These are phyloP conservation scores for Microcebus tavaratra DNA, from an alignment of 2,113 vertebrate genomes.

Conservation along the genomic window DNA sequence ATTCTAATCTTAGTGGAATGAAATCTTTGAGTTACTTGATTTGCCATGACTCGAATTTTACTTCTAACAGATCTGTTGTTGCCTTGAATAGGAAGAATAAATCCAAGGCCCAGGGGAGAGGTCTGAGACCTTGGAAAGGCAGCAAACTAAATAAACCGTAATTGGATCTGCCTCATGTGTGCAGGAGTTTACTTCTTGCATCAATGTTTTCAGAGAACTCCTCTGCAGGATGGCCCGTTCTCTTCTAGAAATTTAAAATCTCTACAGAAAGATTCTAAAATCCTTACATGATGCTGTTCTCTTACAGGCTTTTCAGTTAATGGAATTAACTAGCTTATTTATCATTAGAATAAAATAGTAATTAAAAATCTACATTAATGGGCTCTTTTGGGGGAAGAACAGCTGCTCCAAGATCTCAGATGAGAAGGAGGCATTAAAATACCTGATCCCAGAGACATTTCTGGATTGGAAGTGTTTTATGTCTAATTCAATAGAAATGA, in stretches of 20 bases:
- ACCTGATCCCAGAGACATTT: background rate
- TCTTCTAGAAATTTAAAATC: too few species aligned
- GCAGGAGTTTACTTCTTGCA: background rate
- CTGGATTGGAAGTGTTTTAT: background rate
- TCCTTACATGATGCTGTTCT: background rate
- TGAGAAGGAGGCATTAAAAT: background rate
- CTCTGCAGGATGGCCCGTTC: background rate
- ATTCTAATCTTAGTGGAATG: background rate
- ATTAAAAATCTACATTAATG: constrained; percentile 16
- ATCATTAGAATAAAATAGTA: background rate
- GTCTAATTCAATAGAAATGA: background rate
- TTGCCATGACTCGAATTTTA: background rate
- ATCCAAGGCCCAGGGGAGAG: background rate
- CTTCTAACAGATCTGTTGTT: background rate
- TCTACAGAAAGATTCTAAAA: background rate
- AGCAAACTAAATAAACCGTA: background rate
- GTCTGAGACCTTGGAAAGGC: background rate
- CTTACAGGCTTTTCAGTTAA: background rate
- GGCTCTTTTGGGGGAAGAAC: background rate
- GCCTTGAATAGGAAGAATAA: background rate
- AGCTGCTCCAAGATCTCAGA: constrained; percentile 18
- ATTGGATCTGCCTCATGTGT: background rate
- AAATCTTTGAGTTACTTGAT: background rate
- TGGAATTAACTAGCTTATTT: constrained; percentile 22
- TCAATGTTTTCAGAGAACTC: background rate